A percentile compares a stretch with the other conserved stretches of the same genome.
Evolutionary conservation across 1,140 invertebrate species (phyloP).

Genomic region (Kradibia gibbosae): DNA sequence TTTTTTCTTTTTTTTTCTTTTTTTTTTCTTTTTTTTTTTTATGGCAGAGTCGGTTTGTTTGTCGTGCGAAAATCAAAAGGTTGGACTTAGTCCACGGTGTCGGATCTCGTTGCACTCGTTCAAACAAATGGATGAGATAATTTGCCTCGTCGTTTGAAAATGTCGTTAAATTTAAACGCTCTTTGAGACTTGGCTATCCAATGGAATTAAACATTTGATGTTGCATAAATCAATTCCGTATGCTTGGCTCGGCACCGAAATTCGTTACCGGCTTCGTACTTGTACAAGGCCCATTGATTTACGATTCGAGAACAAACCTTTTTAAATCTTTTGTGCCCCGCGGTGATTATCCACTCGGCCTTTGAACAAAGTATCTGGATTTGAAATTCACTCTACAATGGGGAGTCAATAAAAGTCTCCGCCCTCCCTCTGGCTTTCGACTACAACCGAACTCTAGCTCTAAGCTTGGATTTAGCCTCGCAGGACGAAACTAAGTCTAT

Average conservation of each 20-base stretch:
- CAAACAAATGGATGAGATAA: too few species aligned
- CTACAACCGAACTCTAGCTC: not conserved
- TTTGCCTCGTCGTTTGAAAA: too few species aligned
- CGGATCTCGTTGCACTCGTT: too few species aligned
- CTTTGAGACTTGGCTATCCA: not conserved
- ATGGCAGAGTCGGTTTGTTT: too few species aligned
- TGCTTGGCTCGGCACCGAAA: not conserved
- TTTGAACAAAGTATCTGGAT: not conserved
- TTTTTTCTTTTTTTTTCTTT: too few species aligned
- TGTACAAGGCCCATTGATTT: not conserved
- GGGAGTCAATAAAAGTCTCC: not conserved
- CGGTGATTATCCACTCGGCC: not conserved
- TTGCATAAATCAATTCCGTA: not conserved
- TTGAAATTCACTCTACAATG: not conserved
- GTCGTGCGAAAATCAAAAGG: too few species aligned
- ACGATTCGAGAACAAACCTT: not conserved
- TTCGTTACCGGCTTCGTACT: not conserved
- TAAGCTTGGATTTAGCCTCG: not conserved
- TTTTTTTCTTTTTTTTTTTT: too few species aligned
- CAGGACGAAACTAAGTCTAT: not conserved
- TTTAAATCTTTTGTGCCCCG: not conserved
- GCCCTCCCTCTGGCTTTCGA: not conserved
- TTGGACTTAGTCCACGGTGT: too few species aligned
- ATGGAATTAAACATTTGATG: not conserved
- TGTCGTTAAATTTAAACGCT: not conserved